Base-by-base conservation (phyloP, 2,113 vertebrate genomes). In the Colius striatus region DNA sequence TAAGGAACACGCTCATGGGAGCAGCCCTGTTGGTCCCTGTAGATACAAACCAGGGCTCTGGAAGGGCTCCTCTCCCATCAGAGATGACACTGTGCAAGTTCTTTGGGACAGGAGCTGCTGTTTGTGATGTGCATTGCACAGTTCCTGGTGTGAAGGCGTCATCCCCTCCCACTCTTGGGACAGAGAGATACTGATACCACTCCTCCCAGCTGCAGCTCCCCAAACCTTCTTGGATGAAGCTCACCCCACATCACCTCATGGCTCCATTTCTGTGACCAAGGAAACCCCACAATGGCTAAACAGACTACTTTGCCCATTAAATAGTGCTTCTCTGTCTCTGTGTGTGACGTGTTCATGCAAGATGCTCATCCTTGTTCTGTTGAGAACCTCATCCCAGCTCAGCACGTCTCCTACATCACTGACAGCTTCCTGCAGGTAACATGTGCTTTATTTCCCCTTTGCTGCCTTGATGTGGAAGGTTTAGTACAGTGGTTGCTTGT, bases 291-390 rank as follows among this genome's bases (percentile, higher is more conserved):
- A 20, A 30, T 3, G 23, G 62, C 4, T 43, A 62, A 47, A 25
- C 23, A 48, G 66, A 62, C n/a, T 12, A n/a, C 32, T 45, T 62
- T 58, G 32, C 16, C 63, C 34, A 11, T 29, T 25, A 47, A 73
- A 54, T 4, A 7, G 1, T 53, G 11, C 25, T 63, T 78, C 61
- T 30, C 36, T 68, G 22, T 34, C 26, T 26, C 7, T 13, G 19
- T 19, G 14, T 29, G 4, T 2, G 18, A n/a, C 9, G 27, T 4
- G 30, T 4, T 67, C 43, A 15, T 0, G 3, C 27, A 30, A n/a
- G 2, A 13, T 2, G 4, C 38, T 12, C 38, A 41, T 41, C 38
- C 38, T 41, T 11, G 27, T 32, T 78, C 36, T 55, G 48, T 38
- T 29, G 23, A 45, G 65, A 70, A 74, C 13, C 20, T 26, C 26